Evolutionary conservation across 2,113 vertebrate genomes (phyloP).

Genomic region (Solea senegalensis): DNA sequence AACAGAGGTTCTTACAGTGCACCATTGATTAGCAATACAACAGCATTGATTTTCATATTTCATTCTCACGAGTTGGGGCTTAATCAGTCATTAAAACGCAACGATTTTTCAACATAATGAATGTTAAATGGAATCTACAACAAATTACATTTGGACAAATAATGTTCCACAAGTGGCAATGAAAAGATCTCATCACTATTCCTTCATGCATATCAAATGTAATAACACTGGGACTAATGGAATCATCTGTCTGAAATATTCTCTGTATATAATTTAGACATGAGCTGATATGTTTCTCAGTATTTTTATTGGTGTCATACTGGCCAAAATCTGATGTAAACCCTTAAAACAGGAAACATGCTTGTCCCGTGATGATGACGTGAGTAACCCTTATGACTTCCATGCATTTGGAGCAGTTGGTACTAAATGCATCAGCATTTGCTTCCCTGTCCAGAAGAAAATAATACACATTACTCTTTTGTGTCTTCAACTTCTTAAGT

Average conservation of each 20-base stretch:
- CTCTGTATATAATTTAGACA: slow-evolving; percentile 54
- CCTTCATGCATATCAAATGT: slow-evolving; percentile 79
- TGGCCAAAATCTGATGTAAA: no score
- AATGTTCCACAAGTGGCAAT: slow-evolving; percentile 41
- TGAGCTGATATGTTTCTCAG: no score
- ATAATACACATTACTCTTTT: no score
- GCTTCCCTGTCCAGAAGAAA: no score
- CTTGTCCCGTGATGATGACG: no score
- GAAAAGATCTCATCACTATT: slow-evolving; percentile 55
- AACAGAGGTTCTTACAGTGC: slow-evolving; percentile 4
- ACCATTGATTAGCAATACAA: neutral
- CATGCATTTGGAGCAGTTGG: no score
- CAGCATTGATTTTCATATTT: slow-evolving; percentile 16
- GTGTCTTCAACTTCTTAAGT: no score
- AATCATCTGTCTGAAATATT: slow-evolving; percentile 52
- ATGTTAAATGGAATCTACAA: slow-evolving; percentile 45
- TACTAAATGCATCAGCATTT: no score
- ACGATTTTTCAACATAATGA: slow-evolving; percentile 33
- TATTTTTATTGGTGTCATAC: no score
- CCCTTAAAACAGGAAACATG: no score
- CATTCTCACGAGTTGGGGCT: slow-evolving; percentile 4
- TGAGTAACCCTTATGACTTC: no score
- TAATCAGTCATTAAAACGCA: slow-evolving; percentile 3
- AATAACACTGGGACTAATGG: slow-evolving; percentile 39
- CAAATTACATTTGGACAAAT: slow-evolving; percentile 41